phyloP scores from a whole-genome alignment of 2,113 vertebrate species.

The Prochilodus magdalenae region DNA sequence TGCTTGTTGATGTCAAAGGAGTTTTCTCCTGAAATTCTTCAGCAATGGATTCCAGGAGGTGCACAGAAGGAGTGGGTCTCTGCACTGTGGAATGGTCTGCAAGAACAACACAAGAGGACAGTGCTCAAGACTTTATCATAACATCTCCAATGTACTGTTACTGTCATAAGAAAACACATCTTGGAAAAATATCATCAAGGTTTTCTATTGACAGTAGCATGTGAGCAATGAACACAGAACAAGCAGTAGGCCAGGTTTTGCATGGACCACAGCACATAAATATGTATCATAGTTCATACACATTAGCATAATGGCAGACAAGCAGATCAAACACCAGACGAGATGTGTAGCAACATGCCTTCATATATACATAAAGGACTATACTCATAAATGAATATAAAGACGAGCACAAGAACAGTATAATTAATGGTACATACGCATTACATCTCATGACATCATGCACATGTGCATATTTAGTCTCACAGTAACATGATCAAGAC shows the following conservation, averaged over 20 bases:
- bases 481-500: background rate
- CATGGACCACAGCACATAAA: conserved; percentile 25
- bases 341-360: conserved; percentile 28
- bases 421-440: background rate
- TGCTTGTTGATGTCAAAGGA: conserved; percentile 52
- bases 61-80: conserved; percentile 76
- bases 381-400: background rate
- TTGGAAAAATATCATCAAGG: background rate
- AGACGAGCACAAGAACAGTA: background rate
- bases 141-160: background rate
- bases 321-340: conserved; percentile 5
- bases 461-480: background rate
- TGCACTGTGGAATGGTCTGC: conserved; percentile 78
- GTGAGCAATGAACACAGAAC: background rate
- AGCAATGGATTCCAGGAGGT: conserved; percentile 81
- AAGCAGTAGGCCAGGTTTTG: background rate
- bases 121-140: background rate
- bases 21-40: conserved; percentile 78
- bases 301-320: conserved; percentile 5
- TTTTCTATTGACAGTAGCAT: background rate
- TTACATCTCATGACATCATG: conserved; percentile 18
- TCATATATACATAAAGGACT: background rate
- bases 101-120: conserved; percentile 29
- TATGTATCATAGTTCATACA: background rate
- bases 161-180: background rate